A percentile compares a stretch with the other conserved stretches of the same genome.
phyloP scores from a whole-genome alignment of 2,888 invertebrate genomes.

The Pandemis heparana region DNA sequence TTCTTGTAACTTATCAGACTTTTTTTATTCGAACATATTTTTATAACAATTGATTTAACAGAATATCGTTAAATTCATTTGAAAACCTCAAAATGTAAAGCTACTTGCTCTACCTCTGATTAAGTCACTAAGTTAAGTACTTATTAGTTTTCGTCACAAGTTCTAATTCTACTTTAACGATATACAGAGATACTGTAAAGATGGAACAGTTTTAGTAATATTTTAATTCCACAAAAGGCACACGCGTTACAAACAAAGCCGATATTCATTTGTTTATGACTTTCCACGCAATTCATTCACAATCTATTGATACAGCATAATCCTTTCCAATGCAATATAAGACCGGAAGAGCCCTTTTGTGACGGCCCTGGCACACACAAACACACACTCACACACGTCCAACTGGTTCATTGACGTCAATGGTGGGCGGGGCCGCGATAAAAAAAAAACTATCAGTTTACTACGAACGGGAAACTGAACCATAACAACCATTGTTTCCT shows the following conservation, averaged over 20 bases:
- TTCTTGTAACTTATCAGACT: too few relatives aligned
- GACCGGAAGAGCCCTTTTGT: constrained; percentile 43
- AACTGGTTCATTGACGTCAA: constrained; percentile 83
- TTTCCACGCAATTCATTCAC: neutral
- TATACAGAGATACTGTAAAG: too few relatives aligned
- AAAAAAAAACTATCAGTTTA: constrained; percentile 82
- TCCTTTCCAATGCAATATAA: constrained; percentile 17
- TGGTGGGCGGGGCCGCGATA: constrained; percentile 71
- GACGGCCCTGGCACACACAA: constrained; percentile 58
- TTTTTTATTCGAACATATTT: too few relatives aligned
- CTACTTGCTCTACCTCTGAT: too few relatives aligned
- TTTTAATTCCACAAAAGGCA: neutral
- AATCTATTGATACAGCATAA: constrained; percentile 2
- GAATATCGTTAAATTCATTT: too few relatives aligned
- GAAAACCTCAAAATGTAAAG: too few relatives aligned
- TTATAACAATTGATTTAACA: too few relatives aligned
- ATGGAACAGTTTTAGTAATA: too few relatives aligned
- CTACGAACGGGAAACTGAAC: constrained; percentile 70
- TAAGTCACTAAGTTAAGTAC: too few relatives aligned
- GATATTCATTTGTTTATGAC: neutral
- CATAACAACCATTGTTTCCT: constrained; percentile 75
- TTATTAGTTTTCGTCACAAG: too few relatives aligned
- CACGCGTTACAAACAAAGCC: neutral
- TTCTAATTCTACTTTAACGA: too few relatives aligned
- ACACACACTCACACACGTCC: constrained; percentile 52